Percentiles rank a stretch among this genome's conserved stretches.
These are phyloP conservation scores for Zapus hudsonius DNA, from an alignment of 2,113 vertebrate genomes.

Conservation along the genomic window DNA sequence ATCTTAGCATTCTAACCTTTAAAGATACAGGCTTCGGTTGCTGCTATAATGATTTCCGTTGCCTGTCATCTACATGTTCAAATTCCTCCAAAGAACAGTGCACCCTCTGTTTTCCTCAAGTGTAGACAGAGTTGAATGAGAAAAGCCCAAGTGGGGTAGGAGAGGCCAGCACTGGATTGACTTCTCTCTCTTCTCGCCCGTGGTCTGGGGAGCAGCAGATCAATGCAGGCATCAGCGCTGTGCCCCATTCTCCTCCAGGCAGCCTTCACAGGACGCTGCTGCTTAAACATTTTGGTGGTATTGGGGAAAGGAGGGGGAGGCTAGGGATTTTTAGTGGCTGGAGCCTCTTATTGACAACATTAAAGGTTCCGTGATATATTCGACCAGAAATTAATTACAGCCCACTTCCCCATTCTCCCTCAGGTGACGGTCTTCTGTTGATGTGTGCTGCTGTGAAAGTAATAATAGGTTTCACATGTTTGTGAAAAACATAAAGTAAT, in stretches of 20 bases:
- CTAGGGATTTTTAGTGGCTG: conserved; percentile 43
- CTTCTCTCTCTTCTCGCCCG: conserved; percentile 34
- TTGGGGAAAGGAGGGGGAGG: conserved; percentile 22
- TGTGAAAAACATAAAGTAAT: conserved; percentile 81
- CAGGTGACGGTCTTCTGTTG: conserved; percentile 83
- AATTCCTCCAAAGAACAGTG: conserved; percentile 68
- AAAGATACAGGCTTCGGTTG: conserved; percentile 47
- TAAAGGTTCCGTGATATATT: conserved; percentile 72
- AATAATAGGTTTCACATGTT: conserved; percentile 84
- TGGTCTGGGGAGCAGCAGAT: conserved; percentile 25
- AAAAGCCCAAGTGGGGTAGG: neutral
- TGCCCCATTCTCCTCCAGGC: conserved; percentile 12
- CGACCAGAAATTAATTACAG: conserved; percentile 82
- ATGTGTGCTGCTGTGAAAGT: conserved; percentile 77
- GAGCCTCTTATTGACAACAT: conserved; percentile 58
- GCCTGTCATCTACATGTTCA: conserved; percentile 65
- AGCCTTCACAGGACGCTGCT: conserved; percentile 15
- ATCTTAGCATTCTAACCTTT: conserved; percentile 83
- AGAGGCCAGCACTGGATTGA: conserved; percentile 59
- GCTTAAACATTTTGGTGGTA: conserved; percentile 67
- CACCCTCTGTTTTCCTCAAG: conserved; percentile 73
- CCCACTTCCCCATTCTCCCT: conserved; percentile 79
- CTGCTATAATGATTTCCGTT: conserved; percentile 78
- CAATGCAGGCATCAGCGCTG: neutral
- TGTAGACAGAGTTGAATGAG: conserved; percentile 68